phyloP scores from a whole-genome alignment of 1,140 invertebrate genomes.

The Sipha flava region DNA sequence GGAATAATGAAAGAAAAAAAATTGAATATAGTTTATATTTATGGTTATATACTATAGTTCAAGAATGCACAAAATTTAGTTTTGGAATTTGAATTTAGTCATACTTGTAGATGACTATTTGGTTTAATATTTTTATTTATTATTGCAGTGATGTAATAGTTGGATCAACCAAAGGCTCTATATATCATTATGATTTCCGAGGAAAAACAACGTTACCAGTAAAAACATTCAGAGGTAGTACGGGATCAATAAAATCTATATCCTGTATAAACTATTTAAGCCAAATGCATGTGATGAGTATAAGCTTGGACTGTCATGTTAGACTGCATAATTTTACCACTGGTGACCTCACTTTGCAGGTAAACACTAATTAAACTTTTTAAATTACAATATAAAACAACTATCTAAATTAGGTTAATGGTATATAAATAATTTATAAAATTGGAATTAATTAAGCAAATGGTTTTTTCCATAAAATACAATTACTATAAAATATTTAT shows the following conservation, averaged over 20 bases:
- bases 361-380: neutral
- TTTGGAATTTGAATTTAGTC: too few species aligned
- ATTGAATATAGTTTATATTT: too few species aligned
- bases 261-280: neutral
- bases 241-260: neutral
- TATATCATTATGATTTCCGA: constrained; percentile 14
- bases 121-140: neutral
- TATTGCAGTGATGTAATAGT: constrained; percentile 7
- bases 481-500: too few species aligned
- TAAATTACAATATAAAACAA: neutral
- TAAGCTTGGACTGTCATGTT: neutral
- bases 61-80: too few species aligned
- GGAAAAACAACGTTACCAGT: constrained; percentile 2
- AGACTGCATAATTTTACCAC: neutral
- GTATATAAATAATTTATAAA: too few species aligned
- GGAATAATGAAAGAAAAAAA: too few species aligned
- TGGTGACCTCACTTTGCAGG: neutral
- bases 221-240: constrained; percentile 14
- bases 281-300: neutral
- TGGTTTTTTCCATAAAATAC: too few species aligned
- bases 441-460: too few species aligned
- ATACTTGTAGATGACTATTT: too few species aligned
- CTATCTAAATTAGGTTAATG: too few species aligned
- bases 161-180: neutral
- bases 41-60: too few species aligned